A percentile compares a stretch with the other conserved stretches of the same genome.
phyloP scores from a whole-genome alignment of 2,888 invertebrate genomes.

The Acrocera orbiculus region DNA sequence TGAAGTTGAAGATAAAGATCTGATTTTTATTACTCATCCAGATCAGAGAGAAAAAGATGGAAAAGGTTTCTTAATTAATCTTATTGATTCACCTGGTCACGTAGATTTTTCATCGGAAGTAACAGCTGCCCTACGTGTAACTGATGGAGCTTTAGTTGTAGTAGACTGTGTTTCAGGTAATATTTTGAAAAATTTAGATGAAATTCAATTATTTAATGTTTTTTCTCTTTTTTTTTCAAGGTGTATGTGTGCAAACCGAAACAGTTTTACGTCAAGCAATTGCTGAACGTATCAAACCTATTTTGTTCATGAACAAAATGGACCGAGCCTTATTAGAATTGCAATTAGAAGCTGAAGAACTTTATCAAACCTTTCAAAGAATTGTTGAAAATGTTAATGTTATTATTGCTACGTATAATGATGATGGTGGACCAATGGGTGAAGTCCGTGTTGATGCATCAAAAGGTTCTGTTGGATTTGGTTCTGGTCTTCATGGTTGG shows the following conservation, averaged over 20 bases:
- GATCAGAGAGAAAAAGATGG: constrained; percentile 81
- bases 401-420: constrained; percentile 97
- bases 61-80: constrained; percentile 97
- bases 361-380: constrained; percentile 98
- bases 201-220: no score
- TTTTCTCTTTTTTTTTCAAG: no score
- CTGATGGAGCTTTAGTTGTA: constrained; percentile 98
- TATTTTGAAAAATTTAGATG: constrained; percentile 14
- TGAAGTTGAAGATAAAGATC: constrained; percentile 86
- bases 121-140: constrained; percentile 98
- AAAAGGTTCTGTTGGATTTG: constrained; percentile 98
- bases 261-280: constrained; percentile 99
- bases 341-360: constrained; percentile 88
- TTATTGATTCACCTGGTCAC: constrained; percentile 99
- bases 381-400: constrained; percentile 99
- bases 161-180: constrained; percentile 98
- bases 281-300: constrained; percentile 98
- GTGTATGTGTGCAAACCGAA: constrained; percentile 99
- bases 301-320: constrained; percentile 99
- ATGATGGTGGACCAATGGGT: constrained; percentile 97
- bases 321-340: constrained; percentile 96
- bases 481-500: constrained; percentile 99
- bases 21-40: constrained; percentile 76
- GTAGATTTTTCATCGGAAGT: constrained; percentile 99
- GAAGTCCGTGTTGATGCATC: constrained; percentile 95